Evolutionary conservation across 2,888 invertebrate species (phyloP), one percentile per base, ranked within the genome.

Genomic region (Automeris io): DNA sequence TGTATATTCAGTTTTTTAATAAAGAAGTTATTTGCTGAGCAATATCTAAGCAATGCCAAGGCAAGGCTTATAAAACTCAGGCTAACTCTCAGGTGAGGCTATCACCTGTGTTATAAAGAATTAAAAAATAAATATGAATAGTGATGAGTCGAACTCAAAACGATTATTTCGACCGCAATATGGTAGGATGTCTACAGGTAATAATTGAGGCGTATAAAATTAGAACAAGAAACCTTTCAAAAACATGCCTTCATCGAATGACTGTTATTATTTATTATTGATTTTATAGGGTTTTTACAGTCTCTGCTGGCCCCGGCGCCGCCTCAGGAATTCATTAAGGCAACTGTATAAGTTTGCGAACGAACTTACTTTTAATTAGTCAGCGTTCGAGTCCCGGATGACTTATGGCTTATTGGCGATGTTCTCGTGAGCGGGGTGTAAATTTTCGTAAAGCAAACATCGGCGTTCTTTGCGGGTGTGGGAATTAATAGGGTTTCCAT

Each of bases 371-470:
- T 68, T 73, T 70, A 75, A 75, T 77, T 71, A 74, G 70, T 70
- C 62, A 73, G 58, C 70, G 70, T 64, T 43, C 42, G 43, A 50
- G 62, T 64, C 70, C 49, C 55, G 46, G 38, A 70, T 76, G 78
- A 78, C 67, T 76, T 75, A 76, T 73, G 47, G 72, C 63, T 52
- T 73, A 76, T 76, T 72, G 70, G 62, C 61, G 32, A 23, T 21
- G 37, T 11, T 23, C n/a, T 31, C 37, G 32, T 37, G 33, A 31
- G 32, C 11, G 25, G 12, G 25, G 32, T 36, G 40, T 40, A 36
- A 42, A 36, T 40, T 36, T 25, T 41, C 42, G 23, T 24, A 23
- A 49, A 51, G 43, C 46, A 57, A 61, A 56, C 47, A 57, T 43
- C 52, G 52, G 54, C 48, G 37, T 47, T 53, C 50, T 61, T 56